These are phyloP conservation scores for Indicator maculatus DNA, from an alignment of 2,113 vertebrate genomes.

Conservation along the genomic window DNA sequence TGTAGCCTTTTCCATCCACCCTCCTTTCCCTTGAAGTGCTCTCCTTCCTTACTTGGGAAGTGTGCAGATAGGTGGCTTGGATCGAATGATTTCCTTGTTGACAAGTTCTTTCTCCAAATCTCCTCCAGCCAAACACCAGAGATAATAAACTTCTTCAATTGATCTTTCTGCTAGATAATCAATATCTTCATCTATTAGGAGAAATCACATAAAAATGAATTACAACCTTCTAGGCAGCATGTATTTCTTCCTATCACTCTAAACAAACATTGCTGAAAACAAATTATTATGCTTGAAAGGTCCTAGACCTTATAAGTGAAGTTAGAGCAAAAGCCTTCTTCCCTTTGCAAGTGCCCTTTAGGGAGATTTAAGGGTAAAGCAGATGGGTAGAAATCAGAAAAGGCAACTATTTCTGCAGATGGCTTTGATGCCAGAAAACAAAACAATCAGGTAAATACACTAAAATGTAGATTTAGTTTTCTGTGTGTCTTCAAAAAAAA, in stretches of 20 bases:
- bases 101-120: slow-evolving; percentile 97
- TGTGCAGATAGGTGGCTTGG: slow-evolving; percentile 95
- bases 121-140: slow-evolving; percentile 98
- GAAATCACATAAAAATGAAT: slow-evolving; percentile 29
- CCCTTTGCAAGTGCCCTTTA: not conserved
- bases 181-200: slow-evolving; percentile 78
- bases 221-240: not conserved
- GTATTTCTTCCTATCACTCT: not conserved
- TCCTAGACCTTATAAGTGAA: not conserved
- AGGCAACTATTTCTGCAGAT: not conserved
- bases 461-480: not conserved
- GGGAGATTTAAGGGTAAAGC: not conserved
- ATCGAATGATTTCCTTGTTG: slow-evolving; percentile 96
- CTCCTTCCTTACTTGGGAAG: slow-evolving; percentile 89
- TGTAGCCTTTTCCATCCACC: not conserved
- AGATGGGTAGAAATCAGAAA: not conserved
- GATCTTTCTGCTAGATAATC: slow-evolving; percentile 91
- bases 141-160: slow-evolving; percentile 94
- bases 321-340: not conserved
- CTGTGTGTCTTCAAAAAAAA: not conserved
- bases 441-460: not conserved
- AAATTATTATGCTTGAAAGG: not conserved
- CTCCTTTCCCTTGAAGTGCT: not conserved
- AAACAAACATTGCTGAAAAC: not conserved
- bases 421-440: not conserved